phyloP scores from a whole-genome alignment of 1,140 invertebrate genomes.

The Eumaeus atala region DNA sequence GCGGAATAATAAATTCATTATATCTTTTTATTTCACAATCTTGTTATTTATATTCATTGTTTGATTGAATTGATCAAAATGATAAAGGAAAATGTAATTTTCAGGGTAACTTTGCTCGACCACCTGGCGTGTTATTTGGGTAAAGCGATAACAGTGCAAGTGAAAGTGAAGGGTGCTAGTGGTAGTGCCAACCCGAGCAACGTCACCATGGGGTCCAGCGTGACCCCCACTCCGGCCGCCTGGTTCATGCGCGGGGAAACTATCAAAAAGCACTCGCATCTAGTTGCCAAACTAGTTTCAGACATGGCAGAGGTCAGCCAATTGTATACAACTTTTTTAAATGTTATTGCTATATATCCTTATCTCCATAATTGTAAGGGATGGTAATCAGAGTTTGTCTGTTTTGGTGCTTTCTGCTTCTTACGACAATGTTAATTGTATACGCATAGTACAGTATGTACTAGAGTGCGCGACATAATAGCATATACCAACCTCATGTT shows the following conservation, averaged over 20 bases:
- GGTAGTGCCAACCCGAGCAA: constrained; percentile 69
- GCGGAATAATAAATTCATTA: no score
- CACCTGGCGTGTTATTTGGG: constrained; percentile 64
- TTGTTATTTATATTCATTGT: not conserved
- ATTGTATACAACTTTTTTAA: no score
- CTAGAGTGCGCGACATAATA: no score
- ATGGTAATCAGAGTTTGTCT: no score
- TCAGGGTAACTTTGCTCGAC: constrained; percentile 57
- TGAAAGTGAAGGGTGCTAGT: constrained; percentile 77
- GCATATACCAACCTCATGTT: no score
- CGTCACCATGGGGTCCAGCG: constrained; percentile 38
- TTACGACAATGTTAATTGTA: no score
- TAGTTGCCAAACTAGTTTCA: constrained; percentile 89
- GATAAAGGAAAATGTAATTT: not conserved
- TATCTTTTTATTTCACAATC: no score
- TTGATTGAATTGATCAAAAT: not conserved
- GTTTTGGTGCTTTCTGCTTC: no score
- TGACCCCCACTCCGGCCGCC: constrained; percentile 34
- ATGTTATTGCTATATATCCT: no score
- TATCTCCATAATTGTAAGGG: no score
- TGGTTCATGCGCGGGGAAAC: constrained; percentile 90
- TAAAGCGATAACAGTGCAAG: constrained; percentile 62
- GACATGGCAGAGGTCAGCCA: constrained; percentile 89
- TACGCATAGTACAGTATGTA: no score
- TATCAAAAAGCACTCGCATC: constrained; percentile 87